These are phyloP conservation scores for Muscicapa striata DNA, from an alignment of 2,797 vertebrate genomes.

Conservation along the genomic window DNA sequence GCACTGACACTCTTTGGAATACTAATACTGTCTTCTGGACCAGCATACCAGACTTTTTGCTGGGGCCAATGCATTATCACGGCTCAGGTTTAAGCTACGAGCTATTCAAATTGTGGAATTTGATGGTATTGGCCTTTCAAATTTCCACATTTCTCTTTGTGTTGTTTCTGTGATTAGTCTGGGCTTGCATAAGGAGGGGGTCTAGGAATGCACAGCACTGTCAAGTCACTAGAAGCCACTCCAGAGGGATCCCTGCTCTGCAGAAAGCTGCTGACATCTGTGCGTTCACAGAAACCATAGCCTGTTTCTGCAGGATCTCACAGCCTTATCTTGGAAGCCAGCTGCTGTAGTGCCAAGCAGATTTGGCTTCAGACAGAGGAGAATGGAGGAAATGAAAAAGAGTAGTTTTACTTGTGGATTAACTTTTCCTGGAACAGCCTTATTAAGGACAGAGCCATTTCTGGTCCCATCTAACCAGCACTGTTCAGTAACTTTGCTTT, in stretches of 20 bases:
- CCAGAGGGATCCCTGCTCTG: neutral
- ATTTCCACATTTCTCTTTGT: neutral
- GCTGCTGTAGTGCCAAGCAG: neutral
- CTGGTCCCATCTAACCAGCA: neutral
- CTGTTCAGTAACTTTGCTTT: neutral
- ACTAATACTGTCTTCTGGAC: neutral
- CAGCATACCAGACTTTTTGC: neutral
- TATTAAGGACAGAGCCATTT: neutral
- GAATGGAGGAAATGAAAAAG: neutral
- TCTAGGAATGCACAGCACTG: neutral
- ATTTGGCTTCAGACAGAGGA: conserved; percentile 16
- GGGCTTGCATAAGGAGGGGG: neutral
- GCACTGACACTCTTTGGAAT: neutral
- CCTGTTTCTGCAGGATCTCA: neutral
- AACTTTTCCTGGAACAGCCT: conserved; percentile 16
- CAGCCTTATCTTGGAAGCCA: conserved; percentile 10
- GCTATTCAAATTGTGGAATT: neutral
- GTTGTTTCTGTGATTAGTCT: neutral
- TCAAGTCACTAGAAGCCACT: neutral
- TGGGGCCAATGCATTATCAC: neutral
- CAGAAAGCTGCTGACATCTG: neutral
- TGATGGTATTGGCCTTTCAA: neutral
- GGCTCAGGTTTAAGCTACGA: neutral
- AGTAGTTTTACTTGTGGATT: neutral
- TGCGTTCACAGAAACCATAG: neutral